These are phyloP conservation scores for Hippocampus kuda DNA, from an alignment of 2,797 vertebrate species.

Conservation along the genomic window DNA sequence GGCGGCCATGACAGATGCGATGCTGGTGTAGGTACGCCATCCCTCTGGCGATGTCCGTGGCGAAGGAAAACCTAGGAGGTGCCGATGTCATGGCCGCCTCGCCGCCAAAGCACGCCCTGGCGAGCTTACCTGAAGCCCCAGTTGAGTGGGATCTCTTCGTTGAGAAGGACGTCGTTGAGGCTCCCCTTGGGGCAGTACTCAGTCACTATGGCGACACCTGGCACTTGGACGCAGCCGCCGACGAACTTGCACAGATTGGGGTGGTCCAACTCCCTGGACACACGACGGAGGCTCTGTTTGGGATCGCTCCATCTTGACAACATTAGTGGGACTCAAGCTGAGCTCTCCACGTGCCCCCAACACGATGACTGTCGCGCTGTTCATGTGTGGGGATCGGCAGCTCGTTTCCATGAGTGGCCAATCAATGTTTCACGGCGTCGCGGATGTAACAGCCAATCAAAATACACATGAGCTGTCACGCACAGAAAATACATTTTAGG, in stretches of 20 bases:
- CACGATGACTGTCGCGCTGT: too few species aligned
- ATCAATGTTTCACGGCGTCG: too few species aligned
- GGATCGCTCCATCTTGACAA: background rate
- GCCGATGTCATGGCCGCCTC: too few species aligned
- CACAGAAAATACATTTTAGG: too few species aligned
- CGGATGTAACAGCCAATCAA: too few species aligned
- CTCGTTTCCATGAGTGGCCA: too few species aligned
- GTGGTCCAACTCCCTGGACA: constrained; percentile 73
- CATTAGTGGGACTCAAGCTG: background rate
- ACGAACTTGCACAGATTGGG: constrained; percentile 80
- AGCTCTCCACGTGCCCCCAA: too few species aligned
- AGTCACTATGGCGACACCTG: constrained; percentile 75
- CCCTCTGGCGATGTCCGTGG: constrained; percentile 72
- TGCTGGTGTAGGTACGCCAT: constrained; percentile 78
- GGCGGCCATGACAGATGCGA: constrained; percentile 66
- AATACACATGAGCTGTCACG: too few species aligned
- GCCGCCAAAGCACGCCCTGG: too few species aligned
- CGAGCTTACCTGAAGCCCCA: constrained; percentile 76
- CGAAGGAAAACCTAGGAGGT: constrained; percentile 73
- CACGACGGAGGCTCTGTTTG: background rate
- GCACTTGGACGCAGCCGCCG: constrained; percentile 73
- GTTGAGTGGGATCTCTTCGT: constrained; percentile 75
- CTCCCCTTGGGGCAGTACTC: constrained; percentile 84
- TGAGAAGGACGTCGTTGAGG: constrained; percentile 72
- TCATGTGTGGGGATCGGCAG: too few species aligned